These are phyloP conservation scores for Xyrauchen texanus DNA, from an alignment of 2,113 vertebrate genomes.

Conservation along the genomic window DNA sequence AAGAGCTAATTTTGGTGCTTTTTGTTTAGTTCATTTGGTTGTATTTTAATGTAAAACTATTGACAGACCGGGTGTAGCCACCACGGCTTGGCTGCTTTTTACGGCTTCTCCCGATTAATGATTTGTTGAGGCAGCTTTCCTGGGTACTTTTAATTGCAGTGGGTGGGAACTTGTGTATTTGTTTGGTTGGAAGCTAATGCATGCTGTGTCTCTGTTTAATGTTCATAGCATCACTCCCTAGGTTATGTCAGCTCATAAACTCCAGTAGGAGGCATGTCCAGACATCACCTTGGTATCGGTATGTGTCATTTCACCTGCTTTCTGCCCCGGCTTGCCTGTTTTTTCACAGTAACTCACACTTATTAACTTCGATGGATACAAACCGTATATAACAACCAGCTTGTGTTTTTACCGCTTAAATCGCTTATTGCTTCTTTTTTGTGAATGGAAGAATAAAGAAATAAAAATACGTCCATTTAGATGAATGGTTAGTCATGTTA, in stretches of 20 bases:
- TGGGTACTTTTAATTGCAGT: not conserved
- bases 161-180: conserved; percentile 9
- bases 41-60: conserved; percentile 37
- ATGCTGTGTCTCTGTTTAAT: conserved; percentile 3
- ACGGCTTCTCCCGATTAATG: conserved; percentile 38
- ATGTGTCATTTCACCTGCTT: conserved; percentile 57
- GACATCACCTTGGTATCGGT: conserved; percentile 67
- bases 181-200: not conserved
- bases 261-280: conserved; percentile 63
- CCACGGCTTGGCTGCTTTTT: conserved; percentile 5
- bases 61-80: conserved; percentile 37
- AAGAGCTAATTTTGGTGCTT: not conserved
- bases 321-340: conserved; percentile 49
- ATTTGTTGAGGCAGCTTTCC: conserved; percentile 46
- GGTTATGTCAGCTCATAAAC: conserved; percentile 57
- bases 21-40: not conserved
- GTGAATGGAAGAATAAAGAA: not conserved
- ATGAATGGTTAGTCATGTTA: not conserved
- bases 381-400: not conserved
- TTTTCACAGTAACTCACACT: not conserved
- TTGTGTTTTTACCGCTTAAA: not conserved
- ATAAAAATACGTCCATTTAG: not conserved
- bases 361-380: not conserved
- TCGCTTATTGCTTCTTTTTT: not conserved
- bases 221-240: conserved; percentile 34